Conservation (phyloP, 2,888 invertebrate genomes). For the Drosophila conformis region DNA sequence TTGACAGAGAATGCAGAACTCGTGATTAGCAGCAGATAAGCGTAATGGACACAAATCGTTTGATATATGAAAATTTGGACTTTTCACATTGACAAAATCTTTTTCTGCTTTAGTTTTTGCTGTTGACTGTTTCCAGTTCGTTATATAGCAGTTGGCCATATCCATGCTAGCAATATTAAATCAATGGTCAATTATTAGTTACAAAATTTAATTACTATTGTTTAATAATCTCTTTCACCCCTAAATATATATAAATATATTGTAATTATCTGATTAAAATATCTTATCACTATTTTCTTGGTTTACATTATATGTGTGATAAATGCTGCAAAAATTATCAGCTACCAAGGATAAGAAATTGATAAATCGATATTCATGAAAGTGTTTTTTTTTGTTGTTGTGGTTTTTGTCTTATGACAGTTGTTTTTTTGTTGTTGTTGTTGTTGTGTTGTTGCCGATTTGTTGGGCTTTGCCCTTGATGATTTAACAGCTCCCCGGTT, state of each 20-base stretch:
- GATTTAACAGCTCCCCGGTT: conserved; percentile 73
- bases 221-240: neutral
- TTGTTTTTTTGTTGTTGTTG: neutral
- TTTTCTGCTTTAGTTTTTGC: neutral
- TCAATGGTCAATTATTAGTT: neutral
- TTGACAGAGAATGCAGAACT: neutral
- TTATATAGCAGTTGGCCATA: neutral
- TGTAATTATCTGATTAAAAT: neutral
- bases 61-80: neutral
- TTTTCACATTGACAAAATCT: neutral
- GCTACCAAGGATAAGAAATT: neutral
- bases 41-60: neutral
- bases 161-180: neutral
- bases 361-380: conserved; percentile 13
- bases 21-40: conserved; percentile 1
- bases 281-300: neutral
- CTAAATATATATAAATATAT: neutral
- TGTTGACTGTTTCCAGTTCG: neutral
- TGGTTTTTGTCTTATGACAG: neutral
- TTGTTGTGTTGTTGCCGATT: conserved; percentile 18
- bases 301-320: neutral
- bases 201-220: neutral
- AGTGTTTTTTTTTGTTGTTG: neutral
- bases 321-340: neutral
- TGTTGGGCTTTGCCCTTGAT: conserved; percentile 43